Percentiles rank a stretch among this genome's conserved stretches.
phyloP scores from a whole-genome alignment of 92 coral and sea anemone species.

The Epizoanthus illoricatus region DNA sequence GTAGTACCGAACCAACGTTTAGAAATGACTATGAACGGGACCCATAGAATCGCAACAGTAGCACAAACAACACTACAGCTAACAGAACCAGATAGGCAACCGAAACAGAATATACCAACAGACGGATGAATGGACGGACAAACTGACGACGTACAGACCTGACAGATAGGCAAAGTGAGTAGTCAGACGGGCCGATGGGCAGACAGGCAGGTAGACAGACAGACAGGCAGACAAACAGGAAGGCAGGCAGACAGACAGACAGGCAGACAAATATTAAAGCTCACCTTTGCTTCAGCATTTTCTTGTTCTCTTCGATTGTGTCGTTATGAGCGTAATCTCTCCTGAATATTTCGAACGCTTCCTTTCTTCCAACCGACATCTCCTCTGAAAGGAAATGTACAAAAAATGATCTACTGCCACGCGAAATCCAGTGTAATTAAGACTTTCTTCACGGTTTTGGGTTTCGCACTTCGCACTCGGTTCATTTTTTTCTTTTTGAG shows the following conservation, averaged over 20 bases:
- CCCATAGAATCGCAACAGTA: background rate
- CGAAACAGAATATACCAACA: background rate
- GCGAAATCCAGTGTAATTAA: background rate
- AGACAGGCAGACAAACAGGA: background rate
- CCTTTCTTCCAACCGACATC: slow-evolving; percentile 96
- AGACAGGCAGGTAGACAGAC: background rate
- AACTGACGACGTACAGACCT: too few species aligned
- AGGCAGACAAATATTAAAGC: background rate
- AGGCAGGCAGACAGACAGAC: background rate
- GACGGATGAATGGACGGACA: background rate
- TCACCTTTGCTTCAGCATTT: slow-evolving; percentile 78
- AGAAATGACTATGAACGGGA: background rate
- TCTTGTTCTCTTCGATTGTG: slow-evolving; percentile 87
- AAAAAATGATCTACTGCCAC: background rate
- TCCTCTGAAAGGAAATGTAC: slow-evolving; percentile 59
- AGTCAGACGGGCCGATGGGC: background rate
- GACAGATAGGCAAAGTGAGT: too few species aligned
- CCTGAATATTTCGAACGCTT: slow-evolving; percentile 91
- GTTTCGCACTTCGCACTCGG: too few species aligned
- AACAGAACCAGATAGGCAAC: background rate
- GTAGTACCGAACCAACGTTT: background rate
- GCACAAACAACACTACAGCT: background rate
- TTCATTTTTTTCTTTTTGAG: background rate
- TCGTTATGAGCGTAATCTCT: slow-evolving; percentile 86
- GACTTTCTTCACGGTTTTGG: too few species aligned